Evolutionary conservation across 1,140 invertebrate genomes (phyloP).

Genomic region (Ceratina australensis): DNA sequence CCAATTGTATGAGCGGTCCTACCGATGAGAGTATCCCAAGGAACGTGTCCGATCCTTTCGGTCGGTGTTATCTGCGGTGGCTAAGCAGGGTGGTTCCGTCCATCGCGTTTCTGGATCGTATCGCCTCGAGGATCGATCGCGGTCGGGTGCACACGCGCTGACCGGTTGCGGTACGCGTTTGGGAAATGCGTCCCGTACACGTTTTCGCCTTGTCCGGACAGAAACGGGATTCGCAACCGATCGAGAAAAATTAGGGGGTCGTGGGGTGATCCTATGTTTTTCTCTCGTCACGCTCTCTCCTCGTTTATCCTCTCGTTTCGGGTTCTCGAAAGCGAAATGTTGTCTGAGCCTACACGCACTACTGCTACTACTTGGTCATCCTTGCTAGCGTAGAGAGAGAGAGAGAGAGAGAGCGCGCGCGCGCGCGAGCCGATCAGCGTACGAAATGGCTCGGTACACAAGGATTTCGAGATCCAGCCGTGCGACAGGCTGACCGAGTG

Average conservation of each 20-base stretch:
- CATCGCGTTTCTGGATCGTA: conserved; percentile 65
- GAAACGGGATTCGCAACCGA: background rate
- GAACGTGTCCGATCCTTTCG: background rate
- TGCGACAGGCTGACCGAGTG: conserved; percentile 71
- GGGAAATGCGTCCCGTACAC: conserved; percentile 35
- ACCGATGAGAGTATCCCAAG: conserved; percentile 19
- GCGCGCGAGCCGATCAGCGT: conserved; percentile 20
- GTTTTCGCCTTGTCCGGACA: background rate
- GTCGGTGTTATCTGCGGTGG: conserved; percentile 47
- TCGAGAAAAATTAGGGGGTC: background rate
- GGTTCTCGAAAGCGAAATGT: background rate
- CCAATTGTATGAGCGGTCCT: background rate
- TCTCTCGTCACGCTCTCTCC: background rate
- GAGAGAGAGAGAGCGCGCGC: background rate
- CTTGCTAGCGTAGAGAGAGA: background rate
- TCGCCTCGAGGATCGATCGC: conserved; percentile 63
- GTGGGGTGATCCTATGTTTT: no score
- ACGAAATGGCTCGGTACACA: conserved; percentile 26
- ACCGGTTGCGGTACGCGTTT: conserved; percentile 60
- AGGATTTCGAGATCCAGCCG: conserved; percentile 55
- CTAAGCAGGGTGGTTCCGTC: conserved; percentile 56
- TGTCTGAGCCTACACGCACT: background rate
- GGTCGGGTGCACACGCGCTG: conserved; percentile 59
- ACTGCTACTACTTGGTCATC: background rate
- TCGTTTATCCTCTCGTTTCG: no score